Evolutionary conservation across 2,888 invertebrate genomes (phyloP).

Genomic region (Drosophila parthenogenetica): DNA sequence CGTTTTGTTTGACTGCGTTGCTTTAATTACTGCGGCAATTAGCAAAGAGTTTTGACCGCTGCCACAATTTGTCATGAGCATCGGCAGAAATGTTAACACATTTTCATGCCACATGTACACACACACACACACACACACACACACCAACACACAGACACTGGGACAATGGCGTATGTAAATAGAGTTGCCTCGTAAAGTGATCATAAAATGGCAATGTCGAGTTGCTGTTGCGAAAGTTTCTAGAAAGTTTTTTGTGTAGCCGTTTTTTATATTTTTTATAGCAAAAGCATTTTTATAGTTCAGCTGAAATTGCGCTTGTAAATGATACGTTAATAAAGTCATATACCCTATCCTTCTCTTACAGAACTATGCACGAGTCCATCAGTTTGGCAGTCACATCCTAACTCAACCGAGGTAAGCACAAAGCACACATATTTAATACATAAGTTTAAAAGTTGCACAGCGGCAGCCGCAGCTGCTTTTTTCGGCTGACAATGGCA

Average conservation of each 20-base stretch:
- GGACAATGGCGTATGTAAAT: constrained; percentile 39
- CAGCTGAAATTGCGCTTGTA: constrained; percentile 52
- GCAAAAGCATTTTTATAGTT: constrained; percentile 56
- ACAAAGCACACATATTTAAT: background rate
- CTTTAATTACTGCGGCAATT: constrained; percentile 77
- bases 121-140: constrained; percentile 3
- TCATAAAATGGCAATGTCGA: constrained; percentile 23
- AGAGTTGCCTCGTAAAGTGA: constrained; percentile 52
- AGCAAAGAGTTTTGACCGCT: constrained; percentile 58
- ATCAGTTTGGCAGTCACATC: constrained; percentile 33
- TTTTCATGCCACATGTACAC: constrained; percentile 43
- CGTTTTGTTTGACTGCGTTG: constrained; percentile 48
- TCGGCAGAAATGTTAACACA: constrained; percentile 58
- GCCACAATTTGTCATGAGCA: constrained; percentile 64
- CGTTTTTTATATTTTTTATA: constrained; percentile 9
- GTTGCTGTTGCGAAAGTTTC: constrained; percentile 55
- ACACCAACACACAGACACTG: background rate
- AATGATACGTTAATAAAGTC: constrained; percentile 47
- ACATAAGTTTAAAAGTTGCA: constrained; percentile 2
- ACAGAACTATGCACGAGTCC: constrained; percentile 67
- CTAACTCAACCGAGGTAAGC: constrained; percentile 66
- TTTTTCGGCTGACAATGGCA: constrained; percentile 68
- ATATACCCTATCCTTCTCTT: constrained; percentile 12
- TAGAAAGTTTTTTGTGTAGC: constrained; percentile 52
- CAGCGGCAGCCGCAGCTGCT: constrained; percentile 35